Percentiles rank a stretch among this genome's conserved stretches.
Evolutionary conservation across 1,140 invertebrate species (phyloP).

Genomic region (Ylistrum balloti): DNA sequence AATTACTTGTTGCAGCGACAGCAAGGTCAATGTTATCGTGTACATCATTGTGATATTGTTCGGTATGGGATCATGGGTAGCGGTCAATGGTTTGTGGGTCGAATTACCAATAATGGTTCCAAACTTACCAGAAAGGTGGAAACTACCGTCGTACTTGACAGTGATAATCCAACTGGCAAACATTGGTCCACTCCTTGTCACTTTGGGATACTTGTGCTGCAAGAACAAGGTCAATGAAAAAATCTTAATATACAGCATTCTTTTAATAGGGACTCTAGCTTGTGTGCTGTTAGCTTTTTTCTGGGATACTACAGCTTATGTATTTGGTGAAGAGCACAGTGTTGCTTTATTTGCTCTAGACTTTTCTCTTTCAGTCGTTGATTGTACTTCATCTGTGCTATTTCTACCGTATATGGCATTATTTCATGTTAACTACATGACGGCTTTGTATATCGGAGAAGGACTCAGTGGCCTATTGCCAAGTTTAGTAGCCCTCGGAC

Average conservation of each 20-base stretch:
- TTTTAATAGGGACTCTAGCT: slow-evolving; percentile 86
- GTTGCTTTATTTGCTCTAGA: slow-evolving; percentile 88
- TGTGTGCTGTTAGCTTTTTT: slow-evolving; percentile 88
- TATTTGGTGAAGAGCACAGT: slow-evolving; percentile 86
- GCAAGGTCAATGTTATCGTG: slow-evolving; percentile 59
- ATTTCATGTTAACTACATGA: slow-evolving; percentile 87
- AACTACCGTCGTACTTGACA: slow-evolving; percentile 92
- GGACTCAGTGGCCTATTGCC: slow-evolving; percentile 94
- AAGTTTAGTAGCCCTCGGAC: slow-evolving; percentile 89
- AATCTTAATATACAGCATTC: slow-evolving; percentile 86
- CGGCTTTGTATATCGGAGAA: slow-evolving; percentile 87
- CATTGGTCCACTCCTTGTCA: slow-evolving; percentile 89
- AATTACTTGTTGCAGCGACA: background rate
- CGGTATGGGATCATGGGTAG: slow-evolving; percentile 92
- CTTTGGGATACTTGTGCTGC: slow-evolving; percentile 84
- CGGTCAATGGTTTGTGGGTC: slow-evolving; percentile 94
- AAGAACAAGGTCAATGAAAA: slow-evolving; percentile 84
- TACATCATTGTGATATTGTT: slow-evolving; percentile 88
- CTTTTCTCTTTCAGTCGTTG: slow-evolving; percentile 91
- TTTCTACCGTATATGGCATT: slow-evolving; percentile 94
- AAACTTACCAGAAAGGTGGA: slow-evolving; percentile 93
- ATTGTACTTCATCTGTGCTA: slow-evolving; percentile 93
- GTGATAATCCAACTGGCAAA: slow-evolving; percentile 92
- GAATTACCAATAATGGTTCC: slow-evolving; percentile 92
- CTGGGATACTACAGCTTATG: slow-evolving; percentile 86